Evolutionary conservation across 2,797 vertebrate genomes (phyloP).

Genomic region (Diplodus sargus): DNA sequence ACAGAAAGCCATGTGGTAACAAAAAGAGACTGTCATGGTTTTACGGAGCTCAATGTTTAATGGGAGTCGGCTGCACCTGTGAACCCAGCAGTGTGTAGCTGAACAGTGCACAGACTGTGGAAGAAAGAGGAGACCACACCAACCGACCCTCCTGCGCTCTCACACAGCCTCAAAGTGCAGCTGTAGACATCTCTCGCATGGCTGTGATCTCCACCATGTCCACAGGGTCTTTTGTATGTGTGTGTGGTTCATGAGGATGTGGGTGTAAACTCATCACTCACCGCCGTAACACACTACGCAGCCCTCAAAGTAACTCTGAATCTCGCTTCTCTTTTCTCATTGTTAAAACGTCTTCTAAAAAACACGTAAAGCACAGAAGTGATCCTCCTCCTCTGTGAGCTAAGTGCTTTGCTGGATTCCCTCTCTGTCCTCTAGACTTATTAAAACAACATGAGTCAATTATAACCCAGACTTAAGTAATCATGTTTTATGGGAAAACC

Average conservation of each 20-base stretch:
- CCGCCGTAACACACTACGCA: slow-evolving; percentile 44
- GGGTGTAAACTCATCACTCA: slow-evolving; percentile 65
- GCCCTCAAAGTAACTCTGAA: slow-evolving; percentile 44
- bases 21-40: slow-evolving; percentile 35
- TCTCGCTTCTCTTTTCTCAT: slow-evolving; percentile 41
- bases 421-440: slow-evolving; percentile 48
- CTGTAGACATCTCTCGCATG: slow-evolving; percentile 69
- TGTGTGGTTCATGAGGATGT: slow-evolving; percentile 52
- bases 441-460: slow-evolving; percentile 75
- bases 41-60: slow-evolving; percentile 45
- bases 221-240: slow-evolving; percentile 48
- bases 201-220: slow-evolving; percentile 71
- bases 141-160: slow-evolving; percentile 26
- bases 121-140: slow-evolving; percentile 43
- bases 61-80: slow-evolving; percentile 61
- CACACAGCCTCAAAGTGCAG: slow-evolving; percentile 72
- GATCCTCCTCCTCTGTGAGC: slow-evolving; percentile 30
- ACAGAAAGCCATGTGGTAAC: slow-evolving; percentile 3
- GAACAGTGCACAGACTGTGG: slow-evolving; percentile 6
- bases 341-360: slow-evolving; percentile 46
- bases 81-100: slow-evolving; percentile 18
- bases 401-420: slow-evolving; percentile 66
- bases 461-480: slow-evolving; percentile 72
- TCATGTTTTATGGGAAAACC: slow-evolving; percentile 75
- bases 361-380: slow-evolving; percentile 14